Base-by-base conservation (phyloP, 2,113 vertebrate genomes). In the Salvelinus sp. region DNA sequence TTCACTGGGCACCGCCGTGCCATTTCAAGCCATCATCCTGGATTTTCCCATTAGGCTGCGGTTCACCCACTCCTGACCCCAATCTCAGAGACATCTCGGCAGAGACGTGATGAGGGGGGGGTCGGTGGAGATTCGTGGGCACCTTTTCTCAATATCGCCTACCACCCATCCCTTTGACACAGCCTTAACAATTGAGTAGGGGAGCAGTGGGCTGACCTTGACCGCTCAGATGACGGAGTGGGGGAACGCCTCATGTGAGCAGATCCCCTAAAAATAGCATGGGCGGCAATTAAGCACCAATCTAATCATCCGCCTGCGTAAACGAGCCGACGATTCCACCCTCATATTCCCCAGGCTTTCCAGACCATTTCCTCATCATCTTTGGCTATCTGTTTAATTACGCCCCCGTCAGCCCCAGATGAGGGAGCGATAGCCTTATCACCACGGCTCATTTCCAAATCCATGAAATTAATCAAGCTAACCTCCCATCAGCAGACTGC, bases 401-500 rank as follows among this genome's bases (percentile, higher is more conserved):
- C 85, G 86, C 87, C 89, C 82, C 88, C 86, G 83, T 86, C 85
- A 67, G 88, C 87, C 86, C 78, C 75, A 80, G 90, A 92, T 90
- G 90, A 90, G 90, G 89, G 86, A 88, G 79, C 72, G 89, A 91
- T 91, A 87, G 90, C 90, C 87, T 92, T 91, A 91, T 90, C 90
- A 79, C 84, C 88, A 87, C 76, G 83, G 87, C 88, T 92, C 90
- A 91, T 92, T 91, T 92, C 85, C 82, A 89, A 87, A 92, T 85
- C 90, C 88, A 88, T 90, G 90, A 90, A 91, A 91, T 91, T 88
- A 90, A 91, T 90, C 90, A 89, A 90, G 89, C 88, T 88, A 84
- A 81, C 85, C 87, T 86, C 83, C 80, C 70, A 54, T 80, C 83
- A 76, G 80, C 58, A 62, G 58, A 62, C 20, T 22, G 58, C 58